Conservation (phyloP, 2,888 invertebrate genomes). For the Limenitis camilla region DNA sequence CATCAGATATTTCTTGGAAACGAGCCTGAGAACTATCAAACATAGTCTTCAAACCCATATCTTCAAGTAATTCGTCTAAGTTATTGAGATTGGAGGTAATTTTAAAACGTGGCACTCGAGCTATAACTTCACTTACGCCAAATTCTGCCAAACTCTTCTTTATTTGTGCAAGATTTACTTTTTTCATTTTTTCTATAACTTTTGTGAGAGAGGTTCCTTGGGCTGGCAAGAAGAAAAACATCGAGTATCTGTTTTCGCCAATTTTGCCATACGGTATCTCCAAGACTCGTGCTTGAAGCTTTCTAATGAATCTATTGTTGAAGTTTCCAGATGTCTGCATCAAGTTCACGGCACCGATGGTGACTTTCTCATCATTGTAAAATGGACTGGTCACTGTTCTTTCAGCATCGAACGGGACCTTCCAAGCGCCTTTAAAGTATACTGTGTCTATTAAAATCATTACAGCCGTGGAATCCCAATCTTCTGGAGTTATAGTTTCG, state of each 20-base stretch:
- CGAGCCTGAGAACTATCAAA: slow-evolving; percentile 42
- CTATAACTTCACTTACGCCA: slow-evolving; percentile 31
- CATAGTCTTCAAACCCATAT: slow-evolving; percentile 53
- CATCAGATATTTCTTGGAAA: slow-evolving; percentile 45
- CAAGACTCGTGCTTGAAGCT: too few relatives aligned
- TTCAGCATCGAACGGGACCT: slow-evolving; percentile 35
- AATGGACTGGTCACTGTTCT: slow-evolving; percentile 46
- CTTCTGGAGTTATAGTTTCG: slow-evolving; percentile 45
- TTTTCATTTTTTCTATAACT: slow-evolving; percentile 66
- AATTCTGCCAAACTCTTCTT: slow-evolving; percentile 51
- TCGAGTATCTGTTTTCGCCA: slow-evolving; percentile 60
- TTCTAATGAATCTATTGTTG: too few relatives aligned
- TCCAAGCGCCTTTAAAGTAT: slow-evolving; percentile 58
- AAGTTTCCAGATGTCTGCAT: slow-evolving; percentile 17
- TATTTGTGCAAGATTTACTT: slow-evolving; percentile 59
- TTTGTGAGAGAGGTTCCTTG: slow-evolving; percentile 47
- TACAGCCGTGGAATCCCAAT: slow-evolving; percentile 35
- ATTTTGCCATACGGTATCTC: slow-evolving; percentile 32
- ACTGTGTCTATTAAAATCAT: slow-evolving; percentile 51
- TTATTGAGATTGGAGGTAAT: slow-evolving; percentile 65
- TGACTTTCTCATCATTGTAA: slow-evolving; percentile 39
- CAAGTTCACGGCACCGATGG: slow-evolving; percentile 51
- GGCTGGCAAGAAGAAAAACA: slow-evolving; percentile 77
- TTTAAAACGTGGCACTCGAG: slow-evolving; percentile 76
- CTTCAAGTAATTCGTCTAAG: slow-evolving; percentile 55